A percentile compares a stretch with the other conserved stretches of the same genome.
Conservation (phyloP, 2,113 vertebrate species). For the Melanocharis versteri region DNA sequence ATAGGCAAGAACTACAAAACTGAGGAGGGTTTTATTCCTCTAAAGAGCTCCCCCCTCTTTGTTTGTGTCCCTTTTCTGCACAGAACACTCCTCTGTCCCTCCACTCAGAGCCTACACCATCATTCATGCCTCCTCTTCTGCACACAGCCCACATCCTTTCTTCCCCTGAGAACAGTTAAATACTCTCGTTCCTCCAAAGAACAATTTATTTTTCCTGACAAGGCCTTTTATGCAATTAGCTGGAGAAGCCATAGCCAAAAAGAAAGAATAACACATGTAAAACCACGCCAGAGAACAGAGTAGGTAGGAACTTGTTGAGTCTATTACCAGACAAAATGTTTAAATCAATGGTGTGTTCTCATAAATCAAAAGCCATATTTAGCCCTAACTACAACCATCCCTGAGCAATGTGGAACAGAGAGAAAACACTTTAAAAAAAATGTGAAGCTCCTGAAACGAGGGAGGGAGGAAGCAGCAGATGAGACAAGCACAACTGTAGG, state of each 20-base stretch:
- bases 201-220: constrained; percentile 28
- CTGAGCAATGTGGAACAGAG: not conserved
- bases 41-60: not conserved
- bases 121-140: not conserved
- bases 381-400: constrained; percentile 32
- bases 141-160: constrained; percentile 8
- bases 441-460: not conserved
- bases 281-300: not conserved
- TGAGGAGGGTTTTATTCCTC: not conserved
- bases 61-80: not conserved
- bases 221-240: constrained; percentile 54
- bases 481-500: not conserved
- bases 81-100: not conserved
- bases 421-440: not conserved
- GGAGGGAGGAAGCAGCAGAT: not conserved
- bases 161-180: constrained; percentile 17
- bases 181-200: not conserved
- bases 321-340: constrained; percentile 50
- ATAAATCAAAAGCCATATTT: constrained; percentile 42
- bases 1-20: not conserved
- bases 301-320: constrained; percentile 56
- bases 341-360: not conserved
- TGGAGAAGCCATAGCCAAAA: constrained; percentile 14
- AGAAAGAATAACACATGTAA: constrained; percentile 26
- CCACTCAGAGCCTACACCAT: not conserved